Evolutionary conservation across 1,140 invertebrate genomes (phyloP).

Genomic region (Choristoneura fumiferana): DNA sequence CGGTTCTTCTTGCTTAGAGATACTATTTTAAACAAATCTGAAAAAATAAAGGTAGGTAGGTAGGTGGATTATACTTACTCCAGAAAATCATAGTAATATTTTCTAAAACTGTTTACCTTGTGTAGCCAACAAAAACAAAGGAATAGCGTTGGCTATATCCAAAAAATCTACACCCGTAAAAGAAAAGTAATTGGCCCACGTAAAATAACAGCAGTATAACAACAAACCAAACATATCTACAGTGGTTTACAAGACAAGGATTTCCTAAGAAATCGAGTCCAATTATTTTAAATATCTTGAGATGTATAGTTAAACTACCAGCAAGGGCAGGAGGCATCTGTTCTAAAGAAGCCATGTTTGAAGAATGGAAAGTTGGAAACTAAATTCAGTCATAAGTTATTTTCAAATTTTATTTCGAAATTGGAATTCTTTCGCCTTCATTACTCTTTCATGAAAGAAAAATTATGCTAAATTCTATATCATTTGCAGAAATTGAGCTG

Average conservation of each 20-base stretch:
- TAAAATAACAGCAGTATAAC: not conserved
- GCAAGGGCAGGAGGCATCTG: constrained; percentile 3
- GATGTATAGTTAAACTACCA: not conserved
- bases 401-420: too few relatives aligned
- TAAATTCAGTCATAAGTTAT: too few relatives aligned
- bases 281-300: not conserved
- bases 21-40: not conserved
- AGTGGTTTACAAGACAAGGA: not conserved
- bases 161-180: not conserved
- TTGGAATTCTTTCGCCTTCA: too few relatives aligned
- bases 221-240: not conserved
- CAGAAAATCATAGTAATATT: too few relatives aligned
- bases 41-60: not conserved
- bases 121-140: not conserved
- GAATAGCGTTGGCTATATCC: not conserved
- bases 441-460: too few relatives aligned
- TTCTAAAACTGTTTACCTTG: too few relatives aligned
- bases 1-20: not conserved
- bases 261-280: not conserved
- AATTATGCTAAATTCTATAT: too few relatives aligned
- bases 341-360: constrained; percentile 4
- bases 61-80: too few relatives aligned
- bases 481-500: too few relatives aligned
- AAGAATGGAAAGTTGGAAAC: not conserved
- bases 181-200: not conserved